Evolutionary conservation across 92 coral and sea anemone genomes (phyloP).

Genomic region (Umimayanthus kanabou): DNA sequence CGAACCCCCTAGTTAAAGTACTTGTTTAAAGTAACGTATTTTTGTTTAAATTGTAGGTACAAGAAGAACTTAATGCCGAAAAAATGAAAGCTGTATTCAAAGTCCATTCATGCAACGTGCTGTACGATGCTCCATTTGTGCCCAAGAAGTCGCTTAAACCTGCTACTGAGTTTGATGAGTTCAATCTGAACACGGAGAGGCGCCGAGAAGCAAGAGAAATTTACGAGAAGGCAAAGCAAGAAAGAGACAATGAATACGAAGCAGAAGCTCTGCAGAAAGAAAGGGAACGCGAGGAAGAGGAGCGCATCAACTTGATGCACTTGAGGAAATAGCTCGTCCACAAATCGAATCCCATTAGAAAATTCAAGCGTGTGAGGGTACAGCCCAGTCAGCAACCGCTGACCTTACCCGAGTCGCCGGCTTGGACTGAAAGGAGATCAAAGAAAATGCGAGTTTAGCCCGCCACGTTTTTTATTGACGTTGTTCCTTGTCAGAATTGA

Average conservation of each 20-base stretch:
- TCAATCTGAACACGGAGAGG: conserved; percentile 73
- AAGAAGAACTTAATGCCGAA: conserved; percentile 72
- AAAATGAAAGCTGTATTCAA: conserved; percentile 80
- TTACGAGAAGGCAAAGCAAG: conserved; percentile 74
- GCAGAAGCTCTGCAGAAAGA: conserved; percentile 63
- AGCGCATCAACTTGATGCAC: conserved; percentile 53
- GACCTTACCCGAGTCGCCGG: conserved; percentile 84
- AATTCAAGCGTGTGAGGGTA: conserved; percentile 66
- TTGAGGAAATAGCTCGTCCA: conserved; percentile 90
- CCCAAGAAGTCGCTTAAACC: conserved; percentile 91
- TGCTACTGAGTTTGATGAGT: conserved; percentile 79
- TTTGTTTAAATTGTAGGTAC: conserved; percentile 55
- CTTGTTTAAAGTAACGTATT: background rate
- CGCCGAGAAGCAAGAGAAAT: conserved; percentile 86
- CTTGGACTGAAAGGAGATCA: conserved; percentile 77
- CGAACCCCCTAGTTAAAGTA: too few relatives aligned
- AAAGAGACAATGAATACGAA: conserved; percentile 70
- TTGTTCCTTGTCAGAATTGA: background rate
- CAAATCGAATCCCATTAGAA: conserved; percentile 90
- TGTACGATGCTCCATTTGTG: conserved; percentile 80
- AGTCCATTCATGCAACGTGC: conserved; percentile 78
- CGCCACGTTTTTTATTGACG: background rate
- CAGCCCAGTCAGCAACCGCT: conserved; percentile 75
- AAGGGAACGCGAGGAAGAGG: conserved; percentile 79
- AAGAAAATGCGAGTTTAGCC: conserved; percentile 62